Evolutionary conservation across 2,888 invertebrate species (phyloP).

Genomic region (Eledone cirrhosa): DNA sequence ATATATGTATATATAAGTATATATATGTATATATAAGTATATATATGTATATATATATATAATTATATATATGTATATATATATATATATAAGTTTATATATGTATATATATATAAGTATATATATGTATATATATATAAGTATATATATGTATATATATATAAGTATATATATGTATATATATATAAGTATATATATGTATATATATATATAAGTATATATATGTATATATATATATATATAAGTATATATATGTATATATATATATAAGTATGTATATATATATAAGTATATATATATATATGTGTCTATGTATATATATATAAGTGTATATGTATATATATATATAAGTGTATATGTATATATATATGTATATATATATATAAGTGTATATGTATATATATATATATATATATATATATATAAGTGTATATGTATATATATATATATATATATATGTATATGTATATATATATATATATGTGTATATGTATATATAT

Average conservation of each 20-base stretch:
- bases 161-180: neutral
- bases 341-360: neutral
- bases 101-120: neutral
- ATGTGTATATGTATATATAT: neutral
- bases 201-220: neutral
- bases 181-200: neutral
- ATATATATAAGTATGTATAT: conserved; percentile 7
- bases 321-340: neutral
- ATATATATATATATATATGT: conserved; percentile 13
- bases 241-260: neutral
- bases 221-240: neutral
- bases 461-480: neutral
- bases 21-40: neutral
- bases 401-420: neutral
- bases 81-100: conserved; percentile 7
- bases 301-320: neutral
- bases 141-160: too few relatives aligned
- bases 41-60: neutral
- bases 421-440: neutral
- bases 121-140: neutral
- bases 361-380: neutral
- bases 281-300: neutral
- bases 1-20: neutral
- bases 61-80: neutral
- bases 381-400: neutral